Base-by-base conservation (phyloP, 2,797 vertebrate genomes). In the Phataginus tetradactyla region DNA sequence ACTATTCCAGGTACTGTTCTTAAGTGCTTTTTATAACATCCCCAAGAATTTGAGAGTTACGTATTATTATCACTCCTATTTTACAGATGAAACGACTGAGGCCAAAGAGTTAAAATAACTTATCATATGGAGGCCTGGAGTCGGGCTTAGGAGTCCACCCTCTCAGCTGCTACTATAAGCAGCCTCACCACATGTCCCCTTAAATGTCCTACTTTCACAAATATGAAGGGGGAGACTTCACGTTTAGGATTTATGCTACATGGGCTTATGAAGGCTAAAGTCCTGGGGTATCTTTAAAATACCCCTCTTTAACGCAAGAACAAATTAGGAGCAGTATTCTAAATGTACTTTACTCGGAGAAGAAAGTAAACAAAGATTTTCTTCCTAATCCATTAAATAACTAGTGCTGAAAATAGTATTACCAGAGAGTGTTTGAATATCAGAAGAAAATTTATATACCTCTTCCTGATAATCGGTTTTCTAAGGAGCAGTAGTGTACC, bases 331-430 rank as follows among this genome's bases (percentile, higher is more conserved):
- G 29, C n/a, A 89, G 72, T 59, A 66, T 81, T 91, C 87, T 68
- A 79, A 37, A 66, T 69, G 23, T n/a, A 42, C 7, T 77, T n/a
- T 0, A 85, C 49, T 32, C 84, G 59, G 88, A 79, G 34, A 87
- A 96, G 92, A 42, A 95, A 96, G 87, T 84, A 86, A 95, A 49
- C 39, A 83, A 49, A 51, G 85, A 7, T 86, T 89, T 63, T 86
- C 57, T 93, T 57, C 51, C 18, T 61, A 75, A 75, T 61, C 53
- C 71, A 81, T 59, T 61, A 61, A 84, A 39, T 93, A 92, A 90
- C 21, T 57, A 68, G 14, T 68, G 42, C 20, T n/a, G 11, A 71
- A 55, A n/a, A 75, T 88, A 72, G 42, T 79, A 69, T 71, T 69
- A 92, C 84, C 29, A 86, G 74, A 69, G 51, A 75, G 42, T 59